Evolutionary conservation across 1,140 invertebrate species (phyloP).

Genomic region (Drosophila arawakana): DNA sequence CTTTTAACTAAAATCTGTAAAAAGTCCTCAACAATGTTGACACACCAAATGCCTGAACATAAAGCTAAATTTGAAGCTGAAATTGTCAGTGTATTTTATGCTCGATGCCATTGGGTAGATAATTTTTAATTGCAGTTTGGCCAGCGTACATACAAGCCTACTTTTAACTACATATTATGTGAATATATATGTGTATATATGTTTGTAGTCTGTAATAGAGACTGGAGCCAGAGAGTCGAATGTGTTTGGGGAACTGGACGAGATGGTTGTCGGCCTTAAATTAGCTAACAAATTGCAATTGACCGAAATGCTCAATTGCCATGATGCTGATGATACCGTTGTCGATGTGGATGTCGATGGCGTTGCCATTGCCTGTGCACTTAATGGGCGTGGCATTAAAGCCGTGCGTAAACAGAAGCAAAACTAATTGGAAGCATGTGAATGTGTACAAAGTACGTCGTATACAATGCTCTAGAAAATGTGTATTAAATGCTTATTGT

Average conservation of each 20-base stretch:
- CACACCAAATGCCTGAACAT: background rate
- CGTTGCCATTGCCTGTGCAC: constrained; percentile 42
- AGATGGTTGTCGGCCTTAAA: constrained; percentile 60
- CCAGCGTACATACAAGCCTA: constrained; percentile 8
- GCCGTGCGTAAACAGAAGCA: constrained; percentile 51
- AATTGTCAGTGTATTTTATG: constrained; percentile 69
- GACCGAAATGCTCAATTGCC: constrained; percentile 49
- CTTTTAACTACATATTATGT: no score
- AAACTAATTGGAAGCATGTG: constrained; percentile 62
- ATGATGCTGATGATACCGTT: constrained; percentile 14
- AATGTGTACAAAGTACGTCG: constrained; percentile 10
- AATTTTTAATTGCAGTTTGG: constrained; percentile 69
- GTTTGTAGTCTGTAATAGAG: constrained; percentile 27
- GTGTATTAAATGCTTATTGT: constrained; percentile 83
- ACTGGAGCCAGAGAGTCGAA: constrained; percentile 3
- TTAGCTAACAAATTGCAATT: constrained; percentile 78
- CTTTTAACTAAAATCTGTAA: no score
- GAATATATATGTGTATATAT: constrained; percentile 1
- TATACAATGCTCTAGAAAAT: constrained; percentile 52
- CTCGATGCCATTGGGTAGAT: constrained; percentile 63
- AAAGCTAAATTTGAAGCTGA: background rate
- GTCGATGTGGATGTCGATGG: background rate
- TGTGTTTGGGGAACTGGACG: constrained; percentile 15
- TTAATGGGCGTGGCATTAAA: constrained; percentile 73
- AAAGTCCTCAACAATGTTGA: no score